Percentiles rank a stretch among this genome's conserved stretches.
phyloP scores from a whole-genome alignment of 2,888 invertebrate species.

The Andrena trimmerana region DNA sequence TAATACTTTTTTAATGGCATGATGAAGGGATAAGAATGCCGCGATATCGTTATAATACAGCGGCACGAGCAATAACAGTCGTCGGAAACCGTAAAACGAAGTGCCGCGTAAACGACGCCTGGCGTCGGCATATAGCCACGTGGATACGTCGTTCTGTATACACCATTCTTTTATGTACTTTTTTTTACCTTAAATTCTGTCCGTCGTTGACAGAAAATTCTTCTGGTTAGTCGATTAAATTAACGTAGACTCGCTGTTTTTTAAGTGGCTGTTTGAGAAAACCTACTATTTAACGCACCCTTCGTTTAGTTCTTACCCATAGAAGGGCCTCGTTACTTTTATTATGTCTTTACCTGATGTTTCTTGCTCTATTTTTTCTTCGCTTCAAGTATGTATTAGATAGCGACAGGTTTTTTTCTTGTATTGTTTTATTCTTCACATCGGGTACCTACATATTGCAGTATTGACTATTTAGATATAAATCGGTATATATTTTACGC shows the following conservation, averaged over 20 bases:
- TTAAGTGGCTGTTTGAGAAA: conserved; percentile 8
- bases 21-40: conserved; percentile 10
- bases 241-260: conserved; percentile 18
- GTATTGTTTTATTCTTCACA: not conserved
- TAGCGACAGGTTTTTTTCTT: not conserved
- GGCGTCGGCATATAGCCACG: conserved; percentile 55
- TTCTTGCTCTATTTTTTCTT: not conserved
- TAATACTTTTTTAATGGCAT: conserved; percentile 51
- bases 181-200: not conserved
- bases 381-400: not conserved
- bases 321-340: not conserved
- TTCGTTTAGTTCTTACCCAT: not conserved
- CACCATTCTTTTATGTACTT: conserved; percentile 28
- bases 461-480: too few relatives aligned
- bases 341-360: not conserved
- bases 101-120: conserved; percentile 59
- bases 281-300: conserved; percentile 12
- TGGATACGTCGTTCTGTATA: conserved; percentile 55
- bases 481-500: too few relatives aligned
- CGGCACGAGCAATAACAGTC: conserved; percentile 46
- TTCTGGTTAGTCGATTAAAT: conserved; percentile 39
- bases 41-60: conserved; percentile 53
- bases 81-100: conserved; percentile 58
- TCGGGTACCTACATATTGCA: too few relatives aligned
- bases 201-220: conserved; percentile 35